Conservation (phyloP, 2,113 vertebrate species). For the Stictonetta naevosa region DNA sequence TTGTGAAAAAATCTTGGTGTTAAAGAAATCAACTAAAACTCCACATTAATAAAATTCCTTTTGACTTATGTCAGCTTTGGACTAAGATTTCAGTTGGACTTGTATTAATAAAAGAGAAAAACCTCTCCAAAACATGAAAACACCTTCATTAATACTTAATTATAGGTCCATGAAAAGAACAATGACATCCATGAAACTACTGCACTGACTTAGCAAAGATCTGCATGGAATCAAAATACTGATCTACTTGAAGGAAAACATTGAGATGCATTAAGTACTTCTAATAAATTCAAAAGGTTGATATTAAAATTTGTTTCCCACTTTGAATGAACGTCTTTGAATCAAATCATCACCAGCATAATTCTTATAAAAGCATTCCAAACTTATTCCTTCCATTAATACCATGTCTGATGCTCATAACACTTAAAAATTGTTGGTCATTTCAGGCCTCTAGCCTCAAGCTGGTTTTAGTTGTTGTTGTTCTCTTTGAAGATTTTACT, state of each 20-base stretch:
- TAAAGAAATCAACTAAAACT: not conserved
- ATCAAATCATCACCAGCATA: not conserved
- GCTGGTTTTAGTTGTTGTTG: not conserved
- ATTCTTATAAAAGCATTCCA: not conserved
- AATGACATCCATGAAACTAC: not conserved
- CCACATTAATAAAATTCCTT: not conserved
- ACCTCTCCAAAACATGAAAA: not conserved
- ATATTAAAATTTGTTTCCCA: not conserved
- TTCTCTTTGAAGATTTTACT: constrained; percentile 21
- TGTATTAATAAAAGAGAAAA: not conserved
- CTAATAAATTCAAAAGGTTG: not conserved
- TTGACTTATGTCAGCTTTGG: not conserved
- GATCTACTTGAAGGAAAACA: not conserved
- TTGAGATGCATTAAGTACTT: not conserved
- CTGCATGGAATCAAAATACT: not conserved
- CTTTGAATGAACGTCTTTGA: not conserved
- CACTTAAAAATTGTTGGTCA: not conserved
- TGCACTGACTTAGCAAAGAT: not conserved
- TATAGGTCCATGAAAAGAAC: not conserved
- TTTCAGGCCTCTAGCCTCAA: not conserved
- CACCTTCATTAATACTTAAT: not conserved
- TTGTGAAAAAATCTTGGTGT: not conserved
- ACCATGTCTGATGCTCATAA: not conserved
- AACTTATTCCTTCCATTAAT: not conserved
- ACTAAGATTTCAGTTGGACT: not conserved